phyloP scores from a whole-genome alignment of 1,140 invertebrate species.

The Pentalonia nigronervosa region DNA sequence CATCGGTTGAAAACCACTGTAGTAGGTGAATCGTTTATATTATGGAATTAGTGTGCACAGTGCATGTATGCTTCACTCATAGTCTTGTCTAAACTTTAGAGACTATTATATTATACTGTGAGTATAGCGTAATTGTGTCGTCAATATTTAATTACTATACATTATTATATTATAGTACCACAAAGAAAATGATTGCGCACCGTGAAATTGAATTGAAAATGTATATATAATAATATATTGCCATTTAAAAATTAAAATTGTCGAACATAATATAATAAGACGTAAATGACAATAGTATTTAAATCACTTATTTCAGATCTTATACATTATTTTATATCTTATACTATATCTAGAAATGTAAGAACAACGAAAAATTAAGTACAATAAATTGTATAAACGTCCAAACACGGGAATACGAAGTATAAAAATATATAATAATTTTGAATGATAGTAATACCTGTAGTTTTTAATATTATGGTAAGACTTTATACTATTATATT shows the following conservation, averaged over 20 bases:
- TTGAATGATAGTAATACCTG: background rate
- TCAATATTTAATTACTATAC: conserved; percentile 8
- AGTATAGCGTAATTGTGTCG: background rate
- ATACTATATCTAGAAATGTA: too few relatives aligned
- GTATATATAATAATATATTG: background rate
- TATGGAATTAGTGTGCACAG: background rate
- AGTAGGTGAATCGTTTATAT: background rate
- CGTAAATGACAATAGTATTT: background rate
- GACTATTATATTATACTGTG: conserved; percentile 8
- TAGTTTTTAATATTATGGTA: too few relatives aligned
- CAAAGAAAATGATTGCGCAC: background rate
- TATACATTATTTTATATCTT: too few relatives aligned
- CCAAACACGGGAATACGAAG: background rate
- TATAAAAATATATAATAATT: background rate
- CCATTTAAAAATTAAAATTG: background rate
- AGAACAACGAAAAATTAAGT: too few relatives aligned
- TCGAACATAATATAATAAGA: background rate
- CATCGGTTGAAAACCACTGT: background rate
- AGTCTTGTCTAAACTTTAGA: background rate
- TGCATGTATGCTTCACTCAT: background rate
- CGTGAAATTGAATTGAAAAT: background rate
- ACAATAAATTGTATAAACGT: too few relatives aligned
- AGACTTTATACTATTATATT: too few relatives aligned
- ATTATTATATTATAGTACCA: background rate
- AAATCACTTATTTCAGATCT: background rate